Conservation (phyloP, 2,797 vertebrate genomes). For the Scleropages formosus region DNA sequence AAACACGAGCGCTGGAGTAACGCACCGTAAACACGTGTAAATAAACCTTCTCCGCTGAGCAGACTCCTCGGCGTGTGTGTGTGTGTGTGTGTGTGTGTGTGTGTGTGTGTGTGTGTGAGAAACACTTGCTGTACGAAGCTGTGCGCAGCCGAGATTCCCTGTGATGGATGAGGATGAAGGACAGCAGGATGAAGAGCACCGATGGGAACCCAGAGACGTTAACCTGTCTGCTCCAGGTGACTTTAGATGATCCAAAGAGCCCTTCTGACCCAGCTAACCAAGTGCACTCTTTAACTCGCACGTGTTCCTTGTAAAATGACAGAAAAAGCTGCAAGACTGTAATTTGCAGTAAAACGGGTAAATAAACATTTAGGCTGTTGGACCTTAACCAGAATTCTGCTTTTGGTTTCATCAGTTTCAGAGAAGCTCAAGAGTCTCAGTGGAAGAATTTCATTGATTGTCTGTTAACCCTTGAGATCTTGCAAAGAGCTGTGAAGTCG, state of each 20-base stretch:
- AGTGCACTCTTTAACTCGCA: slow-evolving; percentile 63
- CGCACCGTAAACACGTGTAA: no score
- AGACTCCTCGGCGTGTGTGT: no score
- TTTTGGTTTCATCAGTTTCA: slow-evolving; percentile 54
- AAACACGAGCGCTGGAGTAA: no score
- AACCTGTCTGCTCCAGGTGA: slow-evolving; percentile 50
- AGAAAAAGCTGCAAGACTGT: slow-evolving; percentile 81
- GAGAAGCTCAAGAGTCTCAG: slow-evolving; percentile 50
- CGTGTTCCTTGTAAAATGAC: slow-evolving; percentile 80
- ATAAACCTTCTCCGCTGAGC: no score
- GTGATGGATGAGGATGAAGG: no score
- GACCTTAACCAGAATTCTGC: slow-evolving; percentile 58
- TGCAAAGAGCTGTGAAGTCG: not conserved
- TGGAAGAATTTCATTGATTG: not conserved
- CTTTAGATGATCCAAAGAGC: slow-evolving; percentile 56
- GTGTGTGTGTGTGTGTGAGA: no score
- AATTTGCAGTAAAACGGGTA: slow-evolving; percentile 75
- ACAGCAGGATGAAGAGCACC: no score
- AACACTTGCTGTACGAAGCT: no score
- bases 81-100: no score
- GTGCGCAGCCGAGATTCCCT: no score
- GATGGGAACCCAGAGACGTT: slow-evolving; percentile 32
- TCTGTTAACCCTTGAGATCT: not conserved
- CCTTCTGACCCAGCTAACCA: slow-evolving; percentile 55
- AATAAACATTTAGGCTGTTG: slow-evolving; percentile 67